phyloP scores from a whole-genome alignment of 2,797 vertebrate genomes.

The Poeciliopsis turneri region DNA sequence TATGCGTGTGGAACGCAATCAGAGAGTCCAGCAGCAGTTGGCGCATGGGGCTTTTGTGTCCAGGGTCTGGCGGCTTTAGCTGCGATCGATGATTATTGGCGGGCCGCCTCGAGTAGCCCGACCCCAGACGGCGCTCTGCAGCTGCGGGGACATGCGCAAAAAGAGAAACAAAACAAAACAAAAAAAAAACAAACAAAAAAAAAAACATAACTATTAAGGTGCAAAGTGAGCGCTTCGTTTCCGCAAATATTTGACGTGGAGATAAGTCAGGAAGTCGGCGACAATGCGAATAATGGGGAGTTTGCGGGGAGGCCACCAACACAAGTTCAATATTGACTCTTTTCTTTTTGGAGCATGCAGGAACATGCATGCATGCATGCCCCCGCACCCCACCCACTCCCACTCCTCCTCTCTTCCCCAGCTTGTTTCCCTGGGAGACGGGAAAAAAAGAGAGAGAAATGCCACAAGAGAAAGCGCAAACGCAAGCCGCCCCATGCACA shows the following conservation, averaged over 20 bases:
- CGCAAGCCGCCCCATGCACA: neutral
- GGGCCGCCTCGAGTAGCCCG: conserved; percentile 17
- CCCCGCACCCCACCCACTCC: conserved; percentile 15
- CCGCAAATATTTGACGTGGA: conserved; percentile 77
- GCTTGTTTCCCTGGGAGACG: conserved; percentile 33
- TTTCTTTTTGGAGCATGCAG: conserved; percentile 46
- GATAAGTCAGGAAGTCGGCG: conserved; percentile 70
- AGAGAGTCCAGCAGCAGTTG: conserved; percentile 44
- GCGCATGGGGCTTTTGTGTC: conserved; percentile 27
- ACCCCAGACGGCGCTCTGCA: conserved; percentile 38
- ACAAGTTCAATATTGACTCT: conserved; percentile 75
- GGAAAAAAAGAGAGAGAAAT: neutral
- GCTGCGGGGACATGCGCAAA: neutral
- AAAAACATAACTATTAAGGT: conserved; percentile 62
- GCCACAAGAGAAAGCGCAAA: conserved; percentile 31
- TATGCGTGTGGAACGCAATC: conserved; percentile 67
- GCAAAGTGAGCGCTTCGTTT: conserved; percentile 69
- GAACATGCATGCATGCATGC: conserved; percentile 11
- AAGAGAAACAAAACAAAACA: too few relatives aligned
- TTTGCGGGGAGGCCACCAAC: conserved; percentile 60
- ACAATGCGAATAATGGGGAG: conserved; percentile 63
- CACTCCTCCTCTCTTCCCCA: conserved; percentile 24
- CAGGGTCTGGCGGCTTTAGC: conserved; percentile 63
- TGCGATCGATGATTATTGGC: conserved; percentile 65
- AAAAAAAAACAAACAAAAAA: too few relatives aligned